Base-by-base conservation (phyloP, 92 coral and sea anemone genomes). In the Porites lobata region DNA sequence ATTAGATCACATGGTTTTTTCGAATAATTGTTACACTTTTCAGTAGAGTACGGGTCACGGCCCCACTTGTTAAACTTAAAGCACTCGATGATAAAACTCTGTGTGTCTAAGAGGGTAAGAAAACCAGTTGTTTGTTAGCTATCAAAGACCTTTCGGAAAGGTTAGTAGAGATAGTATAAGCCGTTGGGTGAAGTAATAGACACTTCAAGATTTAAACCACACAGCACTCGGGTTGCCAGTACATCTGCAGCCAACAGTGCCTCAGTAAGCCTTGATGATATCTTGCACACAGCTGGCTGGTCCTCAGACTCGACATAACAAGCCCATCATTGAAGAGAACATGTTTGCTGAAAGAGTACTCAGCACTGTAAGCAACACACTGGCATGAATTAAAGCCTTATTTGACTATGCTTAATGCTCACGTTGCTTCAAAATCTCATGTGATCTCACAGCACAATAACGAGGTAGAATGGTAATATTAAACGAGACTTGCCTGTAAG, bases 211-310 rank as follows among this genome's bases (percentile, higher is more conserved):
- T 80, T 80, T 80, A 66, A 81, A 75, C 64, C 89, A 51, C 80
- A 75, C 76, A 85, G 76, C 80, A 80, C 84, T 53, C 51, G 86
- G 58, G 92, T 89, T 32, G 89, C 89, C 57, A 53, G 89, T 68
- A 67, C 89, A 77, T 83, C 82, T 43, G 83, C 92, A 50, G 92
- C 92, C 38, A 88, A 72, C 68, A 50, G 50, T 63, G 77, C 88
- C 6, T 65, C 78, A 75, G 89, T 26, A 26, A 26, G 29, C 29
- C 29, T 26, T 26, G 29, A 26, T 26, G 29, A 26, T 26, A 26
- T 26, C 22, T 63, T 85, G 75, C 62, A 69, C 0, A 71, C 89
- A 75, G 83, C 90, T n/a, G 84, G 90, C 58, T 86, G 84, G 90
- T 86, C 90, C 63, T 67, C 69, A 75, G 90, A 85, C 65, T 65